Evolutionary conservation across 2,797 vertebrate species (phyloP).

Genomic region (Chaetophractus vellerosus): DNA sequence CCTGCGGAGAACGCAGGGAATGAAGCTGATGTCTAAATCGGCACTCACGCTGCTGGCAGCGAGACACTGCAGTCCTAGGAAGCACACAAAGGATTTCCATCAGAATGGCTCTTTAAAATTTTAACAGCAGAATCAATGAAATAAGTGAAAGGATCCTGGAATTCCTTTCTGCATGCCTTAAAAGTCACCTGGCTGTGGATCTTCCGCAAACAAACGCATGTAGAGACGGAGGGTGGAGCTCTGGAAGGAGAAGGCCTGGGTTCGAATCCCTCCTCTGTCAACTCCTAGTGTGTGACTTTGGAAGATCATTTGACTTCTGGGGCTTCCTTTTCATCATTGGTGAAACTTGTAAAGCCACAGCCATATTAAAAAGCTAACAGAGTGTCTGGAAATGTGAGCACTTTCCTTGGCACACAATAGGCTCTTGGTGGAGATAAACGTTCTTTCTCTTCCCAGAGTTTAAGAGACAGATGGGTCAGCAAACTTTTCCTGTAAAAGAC

Average conservation of each 20-base stretch:
- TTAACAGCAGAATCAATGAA: rapidly evolving
- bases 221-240: rapidly evolving
- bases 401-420: rapidly evolving
- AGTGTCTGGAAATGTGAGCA: rapidly evolving
- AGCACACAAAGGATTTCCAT: rapidly evolving
- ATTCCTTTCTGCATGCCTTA: rapidly evolving
- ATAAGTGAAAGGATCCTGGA: rapidly evolving
- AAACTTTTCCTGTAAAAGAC: neutral
- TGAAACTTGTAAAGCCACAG: neutral
- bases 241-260: neutral
- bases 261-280: constrained; percentile 67
- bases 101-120: neutral
- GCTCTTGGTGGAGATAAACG: rapidly evolving
- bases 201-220: no score
- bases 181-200: rapidly evolving
- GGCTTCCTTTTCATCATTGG: rapidly evolving
- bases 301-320: no score
- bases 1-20: neutral
- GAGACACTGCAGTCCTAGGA: neutral
- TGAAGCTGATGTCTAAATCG: rapidly evolving
- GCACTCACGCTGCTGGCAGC: rapidly evolving
- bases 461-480: rapidly evolving
- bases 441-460: neutral
- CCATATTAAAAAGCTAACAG: neutral
- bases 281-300: rapidly evolving